These are phyloP conservation scores for Oscheius myriophilus DNA, from an alignment of 2,888 invertebrate genomes.

Conservation along the genomic window DNA sequence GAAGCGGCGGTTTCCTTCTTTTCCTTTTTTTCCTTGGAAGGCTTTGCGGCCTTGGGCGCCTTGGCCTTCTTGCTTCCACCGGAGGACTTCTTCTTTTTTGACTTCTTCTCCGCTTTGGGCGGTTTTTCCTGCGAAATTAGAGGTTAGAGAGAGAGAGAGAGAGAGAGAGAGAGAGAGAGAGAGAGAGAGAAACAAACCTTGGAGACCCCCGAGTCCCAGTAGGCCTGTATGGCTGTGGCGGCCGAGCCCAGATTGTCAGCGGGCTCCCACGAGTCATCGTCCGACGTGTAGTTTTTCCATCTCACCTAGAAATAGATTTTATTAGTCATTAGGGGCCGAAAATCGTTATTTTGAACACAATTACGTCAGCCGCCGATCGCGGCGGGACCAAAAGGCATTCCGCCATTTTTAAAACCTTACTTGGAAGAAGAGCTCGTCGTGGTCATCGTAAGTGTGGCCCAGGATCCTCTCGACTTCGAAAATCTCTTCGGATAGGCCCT, in stretches of 20 bases:
- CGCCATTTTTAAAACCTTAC: constrained; percentile 13
- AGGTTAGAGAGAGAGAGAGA: no score
- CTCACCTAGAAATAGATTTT: constrained; percentile 44
- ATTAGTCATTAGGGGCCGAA: background rate
- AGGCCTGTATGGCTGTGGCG: constrained; percentile 8
- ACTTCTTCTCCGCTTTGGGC: background rate
- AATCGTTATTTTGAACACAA: no score
- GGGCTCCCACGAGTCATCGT: constrained; percentile 59
- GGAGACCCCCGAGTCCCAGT: constrained; percentile 4
- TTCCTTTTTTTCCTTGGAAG: no score
- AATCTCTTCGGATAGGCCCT: constrained; percentile 44
- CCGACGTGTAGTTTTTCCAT: constrained; percentile 49
- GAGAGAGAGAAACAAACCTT: background rate
- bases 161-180: no score
- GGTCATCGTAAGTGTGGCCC: constrained; percentile 21
- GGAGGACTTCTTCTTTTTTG: constrained; percentile 1
- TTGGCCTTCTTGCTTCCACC: background rate
- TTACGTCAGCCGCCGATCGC: no score
- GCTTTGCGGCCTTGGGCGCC: no score
- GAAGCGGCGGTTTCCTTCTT: no score
- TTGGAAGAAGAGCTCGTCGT: constrained; percentile 10
- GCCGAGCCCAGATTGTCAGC: constrained; percentile 42
- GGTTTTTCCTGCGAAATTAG: background rate
- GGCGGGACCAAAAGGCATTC: no score
- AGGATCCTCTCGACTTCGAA: constrained; percentile 42